Evolutionary conservation across 2,113 vertebrate genomes (phyloP).

Genomic region (Hypomesus transpacificus): DNA sequence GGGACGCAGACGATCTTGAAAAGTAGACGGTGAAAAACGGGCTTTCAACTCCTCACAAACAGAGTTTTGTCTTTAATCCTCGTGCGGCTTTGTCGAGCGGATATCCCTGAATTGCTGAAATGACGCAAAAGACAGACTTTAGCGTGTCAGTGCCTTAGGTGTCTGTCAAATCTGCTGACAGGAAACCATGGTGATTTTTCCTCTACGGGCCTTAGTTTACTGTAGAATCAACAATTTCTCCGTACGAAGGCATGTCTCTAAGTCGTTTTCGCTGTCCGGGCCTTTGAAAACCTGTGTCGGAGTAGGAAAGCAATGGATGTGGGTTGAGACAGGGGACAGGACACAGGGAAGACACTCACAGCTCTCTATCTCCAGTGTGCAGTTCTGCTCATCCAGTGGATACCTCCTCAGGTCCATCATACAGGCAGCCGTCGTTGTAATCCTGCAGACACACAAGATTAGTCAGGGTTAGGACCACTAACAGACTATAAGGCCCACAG

Average conservation of each 20-base stretch:
- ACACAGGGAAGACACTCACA: conserved; percentile 76
- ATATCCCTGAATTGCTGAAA: background rate
- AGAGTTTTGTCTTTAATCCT: background rate
- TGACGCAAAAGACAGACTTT: conserved; percentile 1
- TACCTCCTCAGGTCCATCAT: conserved; percentile 97
- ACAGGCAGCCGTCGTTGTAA: conserved; percentile 95
- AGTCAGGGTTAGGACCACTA: background rate
- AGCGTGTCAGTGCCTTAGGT: conserved; percentile 2
- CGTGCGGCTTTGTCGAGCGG: background rate
- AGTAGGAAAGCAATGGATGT: background rate
- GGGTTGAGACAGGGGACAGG: background rate
- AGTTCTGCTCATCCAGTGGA: conserved; percentile 95
- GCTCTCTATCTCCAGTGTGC: conserved; percentile 94
- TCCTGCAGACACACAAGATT: conserved; percentile 65
- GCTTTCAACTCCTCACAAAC: background rate
- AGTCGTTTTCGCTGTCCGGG: background rate
- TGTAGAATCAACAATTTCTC: background rate
- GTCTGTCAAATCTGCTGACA: conserved; percentile 13
- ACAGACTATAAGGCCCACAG: background rate
- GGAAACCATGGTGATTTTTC: conserved; percentile 3
- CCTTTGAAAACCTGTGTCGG: background rate
- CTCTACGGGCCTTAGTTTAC: background rate
- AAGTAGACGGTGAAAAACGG: background rate
- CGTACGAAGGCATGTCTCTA: background rate
- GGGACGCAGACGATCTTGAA: background rate